Evolutionary conservation across 1,140 invertebrate species (phyloP), one percentile per base, ranked within the genome.

Genomic region (Drosophila sp.): DNA sequence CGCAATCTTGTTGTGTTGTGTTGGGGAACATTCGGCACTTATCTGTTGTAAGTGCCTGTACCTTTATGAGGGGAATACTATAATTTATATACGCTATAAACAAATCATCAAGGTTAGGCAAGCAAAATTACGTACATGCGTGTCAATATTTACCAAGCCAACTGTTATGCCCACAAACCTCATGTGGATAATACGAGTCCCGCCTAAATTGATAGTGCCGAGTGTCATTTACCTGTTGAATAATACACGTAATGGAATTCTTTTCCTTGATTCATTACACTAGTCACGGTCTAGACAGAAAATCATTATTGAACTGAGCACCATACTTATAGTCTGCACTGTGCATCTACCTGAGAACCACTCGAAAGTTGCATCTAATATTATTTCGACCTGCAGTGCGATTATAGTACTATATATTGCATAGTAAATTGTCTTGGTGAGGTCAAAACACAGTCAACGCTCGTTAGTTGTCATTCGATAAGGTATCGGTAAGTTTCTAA

Each of bases 61-160:
- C 14, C 25, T 71, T 71, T 65, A 71, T 62, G 36, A 14, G 21
- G 16, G 61, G 51, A 57, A 56, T 56, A 71, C 32, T 40, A 71
- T 40, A 71, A 71, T 71, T 71, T 50, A 71, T 25, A 54, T 34
- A 34, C 41, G 34, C 25, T 27, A 64, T 71, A 64, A 64, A 59
- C 13, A 54, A 54, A 38, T 21, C 38, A 61, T 45, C 50, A 56
- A 56, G 67, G 32, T 38, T 48, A 48, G n/a, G 16, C 32, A 14
- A 5, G 27, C 41, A 46, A 48, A 46, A 45, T 58, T 58, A 40
- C 59, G 50, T 46, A n/a, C 14, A 63, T 11, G 4, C 9, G 18
- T 9, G 58, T 11, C 43, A 63, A 54, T 51, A 70, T 45, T 46
- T 61, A 32, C 38, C 13, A 16, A 53, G 4, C 27, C 27, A 36